Conservation (phyloP, 2,797 vertebrate genomes). For the Fistularia commersonii region DNA sequence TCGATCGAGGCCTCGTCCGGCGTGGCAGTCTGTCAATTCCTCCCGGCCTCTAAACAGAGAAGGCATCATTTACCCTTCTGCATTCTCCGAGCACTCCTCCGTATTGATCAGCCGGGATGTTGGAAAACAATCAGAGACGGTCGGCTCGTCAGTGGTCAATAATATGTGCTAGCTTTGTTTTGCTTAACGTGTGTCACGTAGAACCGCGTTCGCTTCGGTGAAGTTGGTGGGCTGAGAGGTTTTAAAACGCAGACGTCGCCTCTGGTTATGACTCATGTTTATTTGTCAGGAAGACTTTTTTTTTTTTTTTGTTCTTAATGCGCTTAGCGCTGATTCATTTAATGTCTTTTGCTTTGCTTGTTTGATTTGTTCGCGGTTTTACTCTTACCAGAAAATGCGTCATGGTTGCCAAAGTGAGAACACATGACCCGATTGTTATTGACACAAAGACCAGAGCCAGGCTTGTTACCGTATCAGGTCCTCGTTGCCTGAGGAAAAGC, state of each 20-base stretch:
- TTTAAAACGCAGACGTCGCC: no score
- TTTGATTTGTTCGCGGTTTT: no score
- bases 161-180: constrained; percentile 31
- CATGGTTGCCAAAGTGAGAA: no score
- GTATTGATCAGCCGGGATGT: constrained; percentile 59
- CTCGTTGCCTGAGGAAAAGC: no score
- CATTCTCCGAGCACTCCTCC: constrained; percentile 34
- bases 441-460: no score
- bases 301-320: no score
- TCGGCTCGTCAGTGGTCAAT: constrained; percentile 55
- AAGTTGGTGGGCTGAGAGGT: neutral
- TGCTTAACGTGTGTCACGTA: constrained; percentile 7
- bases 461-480: no score
- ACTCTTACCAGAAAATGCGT: no score
- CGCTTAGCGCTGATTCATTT: no score
- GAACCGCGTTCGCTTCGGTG: neutral
- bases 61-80: constrained; percentile 63
- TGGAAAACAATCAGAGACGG: constrained; percentile 62
- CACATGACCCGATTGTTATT: no score
- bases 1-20: constrained; percentile 46
- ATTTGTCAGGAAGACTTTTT: neutral
- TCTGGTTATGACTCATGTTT: neutral
- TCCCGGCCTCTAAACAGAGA: constrained; percentile 55
- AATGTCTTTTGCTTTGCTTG: no score
- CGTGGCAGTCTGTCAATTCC: constrained; percentile 65